Conservation (phyloP, 2,113 vertebrate genomes). For the Istiophorus platypterus region DNA sequence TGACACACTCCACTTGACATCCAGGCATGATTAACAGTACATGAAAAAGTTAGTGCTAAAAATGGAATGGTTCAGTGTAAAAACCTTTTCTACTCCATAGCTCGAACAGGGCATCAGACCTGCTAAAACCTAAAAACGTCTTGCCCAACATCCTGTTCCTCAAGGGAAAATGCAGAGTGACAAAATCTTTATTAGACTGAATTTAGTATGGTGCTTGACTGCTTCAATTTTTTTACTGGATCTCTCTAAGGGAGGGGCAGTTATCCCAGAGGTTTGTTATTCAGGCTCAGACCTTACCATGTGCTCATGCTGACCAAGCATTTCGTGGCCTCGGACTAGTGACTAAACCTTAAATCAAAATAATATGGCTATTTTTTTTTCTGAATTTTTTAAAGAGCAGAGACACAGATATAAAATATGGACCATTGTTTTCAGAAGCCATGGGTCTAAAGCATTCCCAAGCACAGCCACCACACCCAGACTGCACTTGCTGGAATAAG, state of each 20-base stretch:
- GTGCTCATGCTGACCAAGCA: constrained; percentile 64
- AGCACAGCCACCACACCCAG: constrained; percentile 73
- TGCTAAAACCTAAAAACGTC: neutral
- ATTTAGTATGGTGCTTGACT: constrained; percentile 40
- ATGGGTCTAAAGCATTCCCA: constrained; percentile 52
- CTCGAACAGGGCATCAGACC: constrained; percentile 28
- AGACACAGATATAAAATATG: constrained; percentile 36
- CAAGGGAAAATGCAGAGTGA: constrained; percentile 30
- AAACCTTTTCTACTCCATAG: constrained; percentile 14
- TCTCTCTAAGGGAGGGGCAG: constrained; percentile 27
- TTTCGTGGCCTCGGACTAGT: constrained; percentile 9
- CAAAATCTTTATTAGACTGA: constrained; percentile 45
- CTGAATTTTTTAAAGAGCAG: constrained; percentile 24
- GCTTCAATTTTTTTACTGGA: constrained; percentile 41
- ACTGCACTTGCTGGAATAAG: constrained; percentile 54
- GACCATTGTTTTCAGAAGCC: constrained; percentile 41
- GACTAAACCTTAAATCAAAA: constrained; percentile 40
- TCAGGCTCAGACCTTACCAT: constrained; percentile 42
- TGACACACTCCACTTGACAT: constrained; percentile 44
- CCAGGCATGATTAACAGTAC: constrained; percentile 10
- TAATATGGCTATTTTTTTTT: constrained; percentile 13
- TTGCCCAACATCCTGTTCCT: constrained; percentile 5
- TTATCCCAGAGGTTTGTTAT: constrained; percentile 46
- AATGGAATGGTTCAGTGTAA: constrained; percentile 20
- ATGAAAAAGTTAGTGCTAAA: neutral